Conservation (phyloP, 2,888 invertebrate genomes). For the Drosophila colorata region DNA sequence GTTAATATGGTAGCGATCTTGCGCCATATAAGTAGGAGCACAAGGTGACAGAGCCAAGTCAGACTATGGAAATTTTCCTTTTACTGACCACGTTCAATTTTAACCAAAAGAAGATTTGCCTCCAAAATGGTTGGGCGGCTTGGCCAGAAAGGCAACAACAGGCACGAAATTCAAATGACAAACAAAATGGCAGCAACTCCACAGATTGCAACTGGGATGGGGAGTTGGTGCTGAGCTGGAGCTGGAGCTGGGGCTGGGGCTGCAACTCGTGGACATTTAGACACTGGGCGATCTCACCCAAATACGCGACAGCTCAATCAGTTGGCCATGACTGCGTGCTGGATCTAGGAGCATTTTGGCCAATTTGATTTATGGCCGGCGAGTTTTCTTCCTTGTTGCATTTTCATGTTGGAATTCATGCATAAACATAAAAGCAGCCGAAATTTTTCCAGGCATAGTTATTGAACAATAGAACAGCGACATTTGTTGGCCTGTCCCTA, state of each 20-base stretch:
- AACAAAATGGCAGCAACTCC: constrained; percentile 50
- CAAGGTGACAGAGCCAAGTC: constrained; percentile 33
- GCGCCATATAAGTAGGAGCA: constrained; percentile 36
- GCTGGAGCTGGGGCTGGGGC: constrained; percentile 1
- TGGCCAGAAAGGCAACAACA: constrained; percentile 53
- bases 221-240: neutral
- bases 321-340: constrained; percentile 78
- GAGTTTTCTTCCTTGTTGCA: constrained; percentile 72
- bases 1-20: constrained; percentile 44
- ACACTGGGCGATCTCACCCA: constrained; percentile 76
- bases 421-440: constrained; percentile 78
- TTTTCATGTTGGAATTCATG: constrained; percentile 78
- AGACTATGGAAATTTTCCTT: constrained; percentile 57
- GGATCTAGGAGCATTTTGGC: constrained; percentile 50
- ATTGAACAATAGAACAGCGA: constrained; percentile 74
- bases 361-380: constrained; percentile 73
- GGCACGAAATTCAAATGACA: constrained; percentile 66
- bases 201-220: constrained; percentile 9
- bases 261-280: constrained; percentile 49
- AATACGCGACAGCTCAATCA: constrained; percentile 80
- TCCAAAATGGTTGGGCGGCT: constrained; percentile 47
- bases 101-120: constrained; percentile 36
- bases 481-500: constrained; percentile 34
- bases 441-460: constrained; percentile 61
- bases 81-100: constrained; percentile 35